Conservation (phyloP, 2,797 vertebrate species). For the Hirundo rustica region DNA sequence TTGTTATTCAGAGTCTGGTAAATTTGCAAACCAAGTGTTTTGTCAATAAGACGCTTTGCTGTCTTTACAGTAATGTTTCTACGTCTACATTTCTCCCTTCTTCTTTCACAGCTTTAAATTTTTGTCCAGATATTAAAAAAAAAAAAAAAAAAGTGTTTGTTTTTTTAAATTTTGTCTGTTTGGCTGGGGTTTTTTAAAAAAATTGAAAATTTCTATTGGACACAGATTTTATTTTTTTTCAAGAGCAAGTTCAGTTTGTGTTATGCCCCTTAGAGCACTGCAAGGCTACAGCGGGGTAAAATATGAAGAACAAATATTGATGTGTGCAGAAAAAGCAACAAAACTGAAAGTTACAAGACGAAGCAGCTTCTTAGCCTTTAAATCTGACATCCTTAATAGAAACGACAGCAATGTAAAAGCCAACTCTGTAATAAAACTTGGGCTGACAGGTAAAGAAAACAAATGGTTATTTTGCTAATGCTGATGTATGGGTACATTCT, state of each 20-base stretch:
- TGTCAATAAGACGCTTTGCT: background rate
- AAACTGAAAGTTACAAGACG: background rate
- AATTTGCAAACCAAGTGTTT: background rate
- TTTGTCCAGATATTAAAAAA: background rate
- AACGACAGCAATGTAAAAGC: fast-evolving
- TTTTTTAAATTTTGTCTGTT: background rate
- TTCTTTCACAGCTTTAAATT: background rate
- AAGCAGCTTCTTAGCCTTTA: background rate
- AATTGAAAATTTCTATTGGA: background rate
- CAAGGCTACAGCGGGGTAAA: background rate
- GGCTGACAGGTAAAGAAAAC: background rate
- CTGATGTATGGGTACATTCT: background rate
- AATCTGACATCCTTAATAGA: background rate
- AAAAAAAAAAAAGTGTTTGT: background rate
- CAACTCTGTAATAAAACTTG: background rate
- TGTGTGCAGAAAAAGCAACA: background rate
- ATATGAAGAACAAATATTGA: background rate
- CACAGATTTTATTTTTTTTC: background rate
- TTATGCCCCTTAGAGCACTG: background rate
- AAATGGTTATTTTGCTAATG: background rate
- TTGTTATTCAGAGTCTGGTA: background rate
- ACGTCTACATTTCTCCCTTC: background rate
- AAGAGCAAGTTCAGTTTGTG: background rate
- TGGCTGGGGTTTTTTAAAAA: background rate
- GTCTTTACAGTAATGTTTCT: background rate